Percentiles rank a stretch among this genome's conserved stretches.
Conservation (phyloP, 2,888 invertebrate genomes). For the Oscheius sp. region DNA sequence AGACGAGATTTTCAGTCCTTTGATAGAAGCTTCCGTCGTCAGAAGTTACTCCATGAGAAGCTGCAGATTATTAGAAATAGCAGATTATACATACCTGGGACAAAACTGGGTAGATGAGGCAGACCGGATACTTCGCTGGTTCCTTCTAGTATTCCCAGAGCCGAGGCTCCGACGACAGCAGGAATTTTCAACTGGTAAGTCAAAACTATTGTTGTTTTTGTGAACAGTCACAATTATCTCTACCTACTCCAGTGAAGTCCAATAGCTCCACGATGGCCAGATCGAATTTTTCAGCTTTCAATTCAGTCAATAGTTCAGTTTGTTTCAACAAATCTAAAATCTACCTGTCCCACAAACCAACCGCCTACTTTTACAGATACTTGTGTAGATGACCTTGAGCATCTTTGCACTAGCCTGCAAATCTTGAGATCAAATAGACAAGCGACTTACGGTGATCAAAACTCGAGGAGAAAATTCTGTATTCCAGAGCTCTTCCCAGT, state of each 20-base stretch:
- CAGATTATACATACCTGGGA: background rate
- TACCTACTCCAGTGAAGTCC: constrained; percentile 26
- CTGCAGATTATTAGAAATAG: background rate
- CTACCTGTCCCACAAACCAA: too few species aligned
- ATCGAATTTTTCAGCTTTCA: constrained; percentile 21
- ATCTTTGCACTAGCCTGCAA: constrained; percentile 18
- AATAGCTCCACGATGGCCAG: constrained; percentile 21
- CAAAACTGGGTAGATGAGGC: constrained; percentile 19
- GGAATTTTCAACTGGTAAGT: constrained; percentile 3
- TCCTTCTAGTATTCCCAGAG: constrained; percentile 24
- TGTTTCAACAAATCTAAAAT: constrained; percentile 21
- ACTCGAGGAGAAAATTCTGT: constrained; percentile 5
- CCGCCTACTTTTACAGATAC: background rate
- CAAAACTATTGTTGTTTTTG: background rate
- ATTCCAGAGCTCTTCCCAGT: constrained; percentile 22
- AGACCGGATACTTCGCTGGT: constrained; percentile 1
- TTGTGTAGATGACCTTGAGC: background rate
- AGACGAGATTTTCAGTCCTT: background rate
- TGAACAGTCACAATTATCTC: background rate
- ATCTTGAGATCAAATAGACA: background rate
- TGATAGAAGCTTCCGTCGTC: background rate
- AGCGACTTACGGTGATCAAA: background rate
- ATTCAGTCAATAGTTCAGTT: background rate
- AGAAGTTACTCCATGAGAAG: constrained; percentile 7
- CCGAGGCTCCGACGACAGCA: constrained; percentile 13